Evolutionary conservation across 2,888 invertebrate species (phyloP).

Genomic region (Dendrolimus pini): DNA sequence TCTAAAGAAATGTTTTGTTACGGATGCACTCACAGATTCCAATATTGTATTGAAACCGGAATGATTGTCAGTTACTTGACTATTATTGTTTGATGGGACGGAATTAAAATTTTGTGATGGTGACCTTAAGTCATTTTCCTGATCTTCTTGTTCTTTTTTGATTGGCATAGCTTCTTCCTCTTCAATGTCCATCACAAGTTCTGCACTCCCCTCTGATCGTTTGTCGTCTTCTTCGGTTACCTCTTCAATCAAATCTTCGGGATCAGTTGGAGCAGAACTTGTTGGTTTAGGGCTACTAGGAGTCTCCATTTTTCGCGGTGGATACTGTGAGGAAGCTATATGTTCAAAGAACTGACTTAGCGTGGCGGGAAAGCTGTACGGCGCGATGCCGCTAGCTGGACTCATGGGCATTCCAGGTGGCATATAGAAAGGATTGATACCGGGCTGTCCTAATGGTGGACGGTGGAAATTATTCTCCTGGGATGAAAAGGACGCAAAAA

Average conservation of each 20-base stretch:
- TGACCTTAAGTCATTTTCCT: conserved; percentile 35
- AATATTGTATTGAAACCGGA: conserved; percentile 83
- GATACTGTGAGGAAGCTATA: conserved; percentile 69
- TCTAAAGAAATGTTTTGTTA: conserved; percentile 84
- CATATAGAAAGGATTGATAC: conserved; percentile 79
- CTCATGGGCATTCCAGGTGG: conserved; percentile 73
- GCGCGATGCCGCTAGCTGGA: conserved; percentile 59
- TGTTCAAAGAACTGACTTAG: conserved; percentile 82
- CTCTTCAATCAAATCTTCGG: conserved; percentile 79
- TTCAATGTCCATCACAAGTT: conserved; percentile 83
- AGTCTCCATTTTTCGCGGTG: conserved; percentile 56
- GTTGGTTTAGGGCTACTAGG: conserved; percentile 42
- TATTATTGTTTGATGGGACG: conserved; percentile 48
- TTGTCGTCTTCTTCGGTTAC: conserved; percentile 77
- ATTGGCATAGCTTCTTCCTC: conserved; percentile 69
- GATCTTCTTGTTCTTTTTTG: conserved; percentile 62
- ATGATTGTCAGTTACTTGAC: conserved; percentile 59
- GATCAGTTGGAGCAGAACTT: conserved; percentile 54
- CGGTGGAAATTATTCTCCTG: conserved; percentile 68
- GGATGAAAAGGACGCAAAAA: conserved; percentile 71
- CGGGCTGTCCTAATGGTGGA: conserved; percentile 65
- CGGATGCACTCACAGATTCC: conserved; percentile 84
- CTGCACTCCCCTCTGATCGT: conserved; percentile 72
- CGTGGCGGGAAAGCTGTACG: conserved; percentile 75
- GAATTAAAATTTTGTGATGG: conserved; percentile 41